Evolutionary conservation across 1,140 invertebrate genomes (phyloP).

Genomic region (Anastrepha obliqua): DNA sequence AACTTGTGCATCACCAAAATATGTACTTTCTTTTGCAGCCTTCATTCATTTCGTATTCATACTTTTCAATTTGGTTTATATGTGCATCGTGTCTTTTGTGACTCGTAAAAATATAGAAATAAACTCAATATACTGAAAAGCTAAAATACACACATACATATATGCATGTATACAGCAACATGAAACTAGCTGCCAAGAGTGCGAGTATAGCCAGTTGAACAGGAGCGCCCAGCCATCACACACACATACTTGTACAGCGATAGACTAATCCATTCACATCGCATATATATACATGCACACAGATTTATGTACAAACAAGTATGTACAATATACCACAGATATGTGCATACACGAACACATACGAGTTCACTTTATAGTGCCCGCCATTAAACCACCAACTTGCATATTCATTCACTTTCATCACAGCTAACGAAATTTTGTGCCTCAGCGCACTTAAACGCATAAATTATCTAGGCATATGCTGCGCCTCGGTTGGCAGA

Average conservation of each 20-base stretch:
- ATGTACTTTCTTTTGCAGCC: neutral
- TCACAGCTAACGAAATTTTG: neutral
- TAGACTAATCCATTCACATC: neutral
- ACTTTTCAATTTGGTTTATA: neutral
- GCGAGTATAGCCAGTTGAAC: neutral
- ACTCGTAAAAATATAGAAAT: neutral
- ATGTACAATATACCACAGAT: neutral
- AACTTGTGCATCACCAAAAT: neutral
- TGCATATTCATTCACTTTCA: slow-evolving; percentile 38
- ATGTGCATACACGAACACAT: neutral
- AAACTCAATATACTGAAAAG: neutral
- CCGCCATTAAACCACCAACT: neutral
- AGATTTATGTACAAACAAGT: neutral
- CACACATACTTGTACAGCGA: no score
- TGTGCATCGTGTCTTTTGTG: neutral
- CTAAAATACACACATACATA: neutral
- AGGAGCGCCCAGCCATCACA: neutral
- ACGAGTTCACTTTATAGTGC: neutral
- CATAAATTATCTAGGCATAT: slow-evolving; percentile 24
- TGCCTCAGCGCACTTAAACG: slow-evolving; percentile 30
- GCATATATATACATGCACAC: neutral
- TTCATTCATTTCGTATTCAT: neutral
- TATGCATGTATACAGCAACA: neutral
- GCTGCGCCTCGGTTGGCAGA: no score
- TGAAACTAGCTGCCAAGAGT: neutral